Percentiles rank a stretch among this genome's conserved stretches.
Conservation (phyloP, 2,113 vertebrate species). For the Rhipidura dahli region DNA sequence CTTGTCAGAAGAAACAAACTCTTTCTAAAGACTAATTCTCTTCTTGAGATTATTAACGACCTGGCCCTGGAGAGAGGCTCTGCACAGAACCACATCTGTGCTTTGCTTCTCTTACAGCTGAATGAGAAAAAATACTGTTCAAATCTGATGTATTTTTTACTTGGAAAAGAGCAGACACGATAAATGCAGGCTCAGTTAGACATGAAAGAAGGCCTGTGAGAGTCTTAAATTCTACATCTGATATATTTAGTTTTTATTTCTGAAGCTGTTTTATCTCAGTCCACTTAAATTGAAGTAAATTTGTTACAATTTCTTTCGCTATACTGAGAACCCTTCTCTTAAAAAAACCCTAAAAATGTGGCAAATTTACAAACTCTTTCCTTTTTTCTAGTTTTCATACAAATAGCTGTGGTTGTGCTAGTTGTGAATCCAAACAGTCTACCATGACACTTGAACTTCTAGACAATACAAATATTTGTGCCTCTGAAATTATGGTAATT, state of each 20-base stretch:
- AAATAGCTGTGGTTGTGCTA: neutral
- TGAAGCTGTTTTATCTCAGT: neutral
- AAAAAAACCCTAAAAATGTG: neutral
- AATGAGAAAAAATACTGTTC: neutral
- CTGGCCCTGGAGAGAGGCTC: neutral
- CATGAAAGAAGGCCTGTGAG: neutral
- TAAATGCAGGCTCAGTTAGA: neutral
- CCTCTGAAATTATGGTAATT: neutral
- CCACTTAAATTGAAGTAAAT: neutral
- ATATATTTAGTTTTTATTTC: neutral
- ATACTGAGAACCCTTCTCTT: neutral
- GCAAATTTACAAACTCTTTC: neutral
- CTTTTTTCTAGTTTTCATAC: neutral
- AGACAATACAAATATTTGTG: neutral
- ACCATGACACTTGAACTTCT: neutral
- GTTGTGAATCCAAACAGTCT: neutral
- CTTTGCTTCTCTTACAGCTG: neutral
- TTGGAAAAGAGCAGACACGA: neutral
- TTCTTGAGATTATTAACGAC: conserved; percentile 3
- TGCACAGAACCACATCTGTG: neutral
- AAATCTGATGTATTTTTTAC: neutral
- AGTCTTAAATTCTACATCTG: neutral
- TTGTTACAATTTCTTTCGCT: neutral
- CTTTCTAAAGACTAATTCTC: neutral
- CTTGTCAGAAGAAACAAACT: conserved; percentile 45